phyloP scores from a whole-genome alignment of 2,888 invertebrate genomes.

The Omphaloscelis lunosa region DNA sequence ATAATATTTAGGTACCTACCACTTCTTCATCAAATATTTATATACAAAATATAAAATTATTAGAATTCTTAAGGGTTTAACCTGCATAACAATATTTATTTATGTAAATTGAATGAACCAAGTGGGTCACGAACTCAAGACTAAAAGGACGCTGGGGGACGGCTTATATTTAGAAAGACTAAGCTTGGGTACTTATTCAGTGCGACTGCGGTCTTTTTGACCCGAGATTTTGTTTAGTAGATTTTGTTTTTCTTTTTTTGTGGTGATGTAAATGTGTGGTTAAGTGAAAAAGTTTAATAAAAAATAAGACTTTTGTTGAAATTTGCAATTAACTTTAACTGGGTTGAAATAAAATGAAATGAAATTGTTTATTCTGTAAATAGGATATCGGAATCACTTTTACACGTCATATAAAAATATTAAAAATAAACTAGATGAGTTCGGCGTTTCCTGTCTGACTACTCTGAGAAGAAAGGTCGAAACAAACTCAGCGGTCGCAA shows the following conservation, averaged over 20 bases:
- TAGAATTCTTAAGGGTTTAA: not conserved
- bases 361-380: too few species aligned
- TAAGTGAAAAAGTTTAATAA: not conserved
- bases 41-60: not conserved
- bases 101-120: constrained; percentile 35
- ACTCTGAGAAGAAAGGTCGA: too few species aligned
- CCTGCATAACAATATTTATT: constrained; percentile 20
- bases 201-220: constrained; percentile 5
- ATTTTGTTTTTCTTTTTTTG: constrained; percentile 4
- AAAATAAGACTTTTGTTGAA: not conserved
- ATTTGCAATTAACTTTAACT: not conserved
- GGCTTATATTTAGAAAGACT: constrained; percentile 27
- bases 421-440: too few species aligned
- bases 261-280: not conserved
- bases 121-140: constrained; percentile 28
- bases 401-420: too few species aligned
- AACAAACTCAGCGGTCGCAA: too few species aligned
- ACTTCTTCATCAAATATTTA: constrained; percentile 2
- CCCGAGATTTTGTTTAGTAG: constrained; percentile 18
- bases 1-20: too few species aligned
- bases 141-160: constrained; percentile 22
- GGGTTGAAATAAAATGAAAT: too few species aligned
- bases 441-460: too few species aligned
- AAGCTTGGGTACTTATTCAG: not conserved
- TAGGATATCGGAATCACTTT: too few species aligned